Evolutionary conservation across 2,888 invertebrate genomes (phyloP), one percentile per base, ranked within the genome.

Genomic region (Chrysolina americana): DNA sequence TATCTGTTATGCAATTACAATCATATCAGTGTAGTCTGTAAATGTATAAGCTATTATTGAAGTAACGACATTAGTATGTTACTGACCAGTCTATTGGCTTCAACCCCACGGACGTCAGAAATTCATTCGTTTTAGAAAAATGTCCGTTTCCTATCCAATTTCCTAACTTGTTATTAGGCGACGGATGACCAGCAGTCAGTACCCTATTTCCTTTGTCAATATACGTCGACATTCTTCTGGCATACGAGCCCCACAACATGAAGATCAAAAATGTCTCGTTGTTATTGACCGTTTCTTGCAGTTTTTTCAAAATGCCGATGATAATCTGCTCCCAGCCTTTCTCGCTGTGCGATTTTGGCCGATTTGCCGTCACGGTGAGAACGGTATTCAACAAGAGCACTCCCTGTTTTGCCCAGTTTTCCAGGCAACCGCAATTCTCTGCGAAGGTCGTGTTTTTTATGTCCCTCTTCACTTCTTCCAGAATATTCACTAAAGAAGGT

Each of bases 401-500:
- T 2, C 69, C 69, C 17, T 69, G 69, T 47, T 59, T 19, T 5
- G 69, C 59, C 69, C 69, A 69, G 41, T n/a, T 19, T 23, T 69
- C 69, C 41, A 69, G 62, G 23, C 56, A 41, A 56, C 69, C 69
- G 17, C 47, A 69, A 17, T 62, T 62, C 9, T 13, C 19, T 8
- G 69, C 47, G 17, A 69, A 62, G 9, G 3, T 3, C 62, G 69
- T 62, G 41, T 44, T 62, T 41, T 41, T 36, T 13, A 69, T 62
- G 19, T 69, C 69, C 28, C n/a, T 69, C 9, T 62, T 44, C 56
- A 69, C 69, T 44, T 69, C 69, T 47, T 69, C 62, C 5, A 69
- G 17, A 47, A 69, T 62, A 23, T 62, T 69, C 23, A 15, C 8
- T 6, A 62, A n/a, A 6, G 69, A 69, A 10, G 69, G 59, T 5